Conservation (phyloP, 2,113 vertebrate genomes). For the Larimichthys crocea region DNA sequence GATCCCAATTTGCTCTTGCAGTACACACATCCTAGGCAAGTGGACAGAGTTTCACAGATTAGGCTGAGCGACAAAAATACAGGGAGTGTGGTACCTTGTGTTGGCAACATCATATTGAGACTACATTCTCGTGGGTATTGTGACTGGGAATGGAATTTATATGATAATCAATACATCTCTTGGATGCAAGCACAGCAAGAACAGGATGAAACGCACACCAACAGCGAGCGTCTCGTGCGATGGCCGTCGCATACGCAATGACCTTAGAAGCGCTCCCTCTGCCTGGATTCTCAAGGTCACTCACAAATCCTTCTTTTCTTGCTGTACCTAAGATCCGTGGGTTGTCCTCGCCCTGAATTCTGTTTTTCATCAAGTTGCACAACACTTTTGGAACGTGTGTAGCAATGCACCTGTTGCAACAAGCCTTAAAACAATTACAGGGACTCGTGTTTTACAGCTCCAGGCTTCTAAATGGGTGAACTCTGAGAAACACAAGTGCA, state of each 20-base stretch:
- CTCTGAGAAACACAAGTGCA: conserved; percentile 20
- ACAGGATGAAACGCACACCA: conserved; percentile 46
- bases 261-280: conserved; percentile 60
- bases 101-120: conserved; percentile 48
- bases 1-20: conserved; percentile 71
- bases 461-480: conserved; percentile 38
- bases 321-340: conserved; percentile 28
- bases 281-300: conserved; percentile 75
- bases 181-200: conserved; percentile 51
- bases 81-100: conserved; percentile 25
- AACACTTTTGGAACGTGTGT: conserved; percentile 21
- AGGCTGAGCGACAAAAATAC: conserved; percentile 36
- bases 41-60: conserved; percentile 62
- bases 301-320: conserved; percentile 54
- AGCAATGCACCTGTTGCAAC: conserved; percentile 16
- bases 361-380: conserved; percentile 41
- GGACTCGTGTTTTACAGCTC: conserved; percentile 41
- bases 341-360: conserved; percentile 42
- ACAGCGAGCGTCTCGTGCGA: conserved; percentile 39
- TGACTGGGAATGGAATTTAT: conserved; percentile 51
- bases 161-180: conserved; percentile 61
- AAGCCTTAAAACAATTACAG: conserved; percentile 60
- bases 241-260: conserved; percentile 75
- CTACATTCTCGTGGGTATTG: conserved; percentile 43
- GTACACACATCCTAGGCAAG: conserved; percentile 53